Evolutionary conservation across 2,797 vertebrate species (phyloP).

Genomic region (Lutra lutra): DNA sequence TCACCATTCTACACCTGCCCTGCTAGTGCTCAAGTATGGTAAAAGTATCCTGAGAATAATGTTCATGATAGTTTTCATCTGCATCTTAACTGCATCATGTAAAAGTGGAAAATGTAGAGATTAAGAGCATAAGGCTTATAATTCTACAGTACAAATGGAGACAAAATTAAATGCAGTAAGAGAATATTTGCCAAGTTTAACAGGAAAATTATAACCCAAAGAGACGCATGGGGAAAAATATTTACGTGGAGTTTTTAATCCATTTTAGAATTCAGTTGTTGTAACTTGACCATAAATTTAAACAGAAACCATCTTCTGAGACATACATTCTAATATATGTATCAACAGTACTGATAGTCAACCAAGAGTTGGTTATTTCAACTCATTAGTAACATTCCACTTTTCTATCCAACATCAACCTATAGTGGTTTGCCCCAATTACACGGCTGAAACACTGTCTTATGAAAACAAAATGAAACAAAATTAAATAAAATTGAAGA

Average conservation of each 20-base stretch:
- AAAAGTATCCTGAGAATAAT: slow-evolving; percentile 55
- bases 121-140: slow-evolving; percentile 12
- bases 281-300: slow-evolving; percentile 62
- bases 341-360: slow-evolving; percentile 66
- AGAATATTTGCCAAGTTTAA: slow-evolving; percentile 25
- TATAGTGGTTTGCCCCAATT: slow-evolving; percentile 65
- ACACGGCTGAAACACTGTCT: slow-evolving; percentile 52
- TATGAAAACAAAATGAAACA: slow-evolving; percentile 67
- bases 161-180: slow-evolving; percentile 43
- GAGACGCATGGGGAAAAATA: slow-evolving; percentile 75
- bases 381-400: slow-evolving; percentile 69
- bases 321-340: slow-evolving; percentile 64
- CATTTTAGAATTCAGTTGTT: slow-evolving; percentile 58
- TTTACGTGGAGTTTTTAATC: slow-evolving; percentile 80
- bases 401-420: slow-evolving; percentile 71
- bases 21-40: not conserved
- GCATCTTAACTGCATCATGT: slow-evolving; percentile 37
- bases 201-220: slow-evolving; percentile 75
- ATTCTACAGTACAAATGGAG: slow-evolving; percentile 44
- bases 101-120: slow-evolving; percentile 49
- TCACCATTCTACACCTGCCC: not conserved
- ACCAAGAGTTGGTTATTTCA: slow-evolving; percentile 44
- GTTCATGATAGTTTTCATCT: slow-evolving; percentile 23
- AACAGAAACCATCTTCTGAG: slow-evolving; percentile 57
- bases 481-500: slow-evolving; percentile 74